Base-by-base conservation (phyloP, 2,797 vertebrate species). In the Steatocranus sp. region DNA sequence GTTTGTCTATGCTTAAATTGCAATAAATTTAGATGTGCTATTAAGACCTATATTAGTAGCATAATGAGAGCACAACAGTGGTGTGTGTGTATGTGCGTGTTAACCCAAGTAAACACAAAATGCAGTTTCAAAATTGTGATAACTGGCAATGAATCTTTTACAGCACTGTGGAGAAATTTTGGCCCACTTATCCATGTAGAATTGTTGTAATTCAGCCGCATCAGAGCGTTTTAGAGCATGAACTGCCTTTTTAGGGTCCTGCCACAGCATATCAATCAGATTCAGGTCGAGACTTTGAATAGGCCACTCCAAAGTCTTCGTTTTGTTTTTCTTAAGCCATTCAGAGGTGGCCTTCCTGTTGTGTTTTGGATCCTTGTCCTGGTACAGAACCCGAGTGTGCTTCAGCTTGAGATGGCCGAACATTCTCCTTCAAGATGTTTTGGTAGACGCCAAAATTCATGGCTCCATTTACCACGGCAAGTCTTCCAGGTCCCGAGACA, bases 71-170 rank as follows among this genome's bases (percentile, higher is more conserved):
- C 27, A 32, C 27, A 58, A 32, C 8, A 7, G 54, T 32, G 54
- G 25, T 17, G 25, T 27, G 51, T 53, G 51, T 8, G 12, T 23
- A n/a, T 17, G 7, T 1, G 48, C 0, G 3, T 56, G 27, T 32
- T 30, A 18, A 18, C 27, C 54, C 0, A 56, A 56, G 27, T 32
- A 32, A 32, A 58, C 15, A 32, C 54, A 58, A 58, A 58, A 32
- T 32, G 15, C 54, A 58, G 54, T 58, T 58, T 58, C 15, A 58
- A 58, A 58, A 18, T 32, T 58, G 54, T 0, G 0, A 58, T 0
- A 58, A 18, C 54, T 58, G 27, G 5, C 15, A 11, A 32, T 18
- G 5, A 58, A 11, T 58, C 54, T 32, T 58, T 58, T 58, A 58
- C 27, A 18, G 1, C 15, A 32, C 54, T 58, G 15, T 58, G 27